Evolutionary conservation across 2,797 vertebrate genomes (phyloP), one percentile per base, ranked within the genome.

Genomic region (Erethizon dorsatum): DNA sequence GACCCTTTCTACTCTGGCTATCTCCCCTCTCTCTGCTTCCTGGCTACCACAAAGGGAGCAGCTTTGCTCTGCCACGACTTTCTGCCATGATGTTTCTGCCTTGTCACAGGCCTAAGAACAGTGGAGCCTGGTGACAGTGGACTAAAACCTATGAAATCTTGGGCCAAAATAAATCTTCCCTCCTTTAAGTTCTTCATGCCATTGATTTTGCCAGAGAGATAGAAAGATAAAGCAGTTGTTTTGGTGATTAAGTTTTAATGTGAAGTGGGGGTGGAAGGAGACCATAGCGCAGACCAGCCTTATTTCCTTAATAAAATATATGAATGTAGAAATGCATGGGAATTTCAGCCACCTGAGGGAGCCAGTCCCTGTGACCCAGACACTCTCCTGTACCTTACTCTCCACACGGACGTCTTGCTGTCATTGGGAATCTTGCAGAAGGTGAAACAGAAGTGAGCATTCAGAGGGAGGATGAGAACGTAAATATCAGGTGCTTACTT

Each of bases 301-400:
- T 77, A 47, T 56, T 83, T 56, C 63, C 47, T 78, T 73, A 50
- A 57, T 4, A 92, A 33, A 86, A 78, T 20, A 33, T 13, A 20
- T 0, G 0, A 12, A n/a, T 1, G 33, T 69, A 83, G 63, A 26
- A 90, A 45, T 0, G 24, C 56, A 52, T 1, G 14, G 1, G 2
- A 1, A 86, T 54, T 78, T 79, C 0, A 0, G 73, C n/a, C 71
- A 13, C 41, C 37, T n/a, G 45, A 71, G 14, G 0, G 0, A 59
- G 13, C 52, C 37, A 26, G 73, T 22, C 26, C 69, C 41, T 79
- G 85, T 4, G 37, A 10, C 7, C 92, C 7, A 52, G 79, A 73
- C 0, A 14, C 90, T 65, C 28, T 78, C 50, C 83, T 80, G 12
- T 10, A 31, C 41, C 82, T 91, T 69, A 56, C 59, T 41, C 2